Percentiles rank a stretch among this genome's conserved stretches.
Conservation (phyloP, 1,140 invertebrate genomes). For the Orius insidiosus region DNA sequence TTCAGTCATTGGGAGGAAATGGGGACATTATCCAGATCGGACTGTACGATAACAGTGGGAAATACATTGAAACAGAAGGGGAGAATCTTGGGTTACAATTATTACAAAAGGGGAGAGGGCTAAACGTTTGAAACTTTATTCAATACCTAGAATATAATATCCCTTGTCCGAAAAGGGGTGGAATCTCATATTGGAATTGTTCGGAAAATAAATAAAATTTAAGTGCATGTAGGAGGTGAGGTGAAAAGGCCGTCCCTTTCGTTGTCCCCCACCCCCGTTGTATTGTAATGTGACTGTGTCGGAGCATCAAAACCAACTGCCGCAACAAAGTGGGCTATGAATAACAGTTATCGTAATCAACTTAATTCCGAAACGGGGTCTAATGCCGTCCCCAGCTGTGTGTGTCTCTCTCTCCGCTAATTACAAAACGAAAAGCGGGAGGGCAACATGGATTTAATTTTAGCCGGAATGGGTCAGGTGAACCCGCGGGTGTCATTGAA, state of each 20-base stretch:
- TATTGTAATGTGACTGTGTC: background rate
- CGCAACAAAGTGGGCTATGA: constrained; percentile 2
- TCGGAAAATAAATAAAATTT: constrained; percentile 7
- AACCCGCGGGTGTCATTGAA: background rate
- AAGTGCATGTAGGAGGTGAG: background rate
- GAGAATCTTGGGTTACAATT: too few species aligned
- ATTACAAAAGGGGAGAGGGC: background rate
- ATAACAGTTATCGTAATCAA: constrained; percentile 11
- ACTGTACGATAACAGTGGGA: too few species aligned
- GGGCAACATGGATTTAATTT: constrained; percentile 7
- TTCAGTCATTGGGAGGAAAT: too few species aligned
- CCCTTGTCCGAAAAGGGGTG: background rate
- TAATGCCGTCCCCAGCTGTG: constrained; percentile 3
- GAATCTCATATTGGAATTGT: background rate
- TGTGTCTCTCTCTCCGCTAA: background rate
- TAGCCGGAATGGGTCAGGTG: constrained; percentile 2
- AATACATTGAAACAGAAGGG: too few species aligned
- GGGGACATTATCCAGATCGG: too few species aligned
- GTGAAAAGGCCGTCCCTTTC: background rate
- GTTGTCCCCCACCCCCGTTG: background rate
- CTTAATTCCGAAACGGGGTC: constrained; percentile 3
- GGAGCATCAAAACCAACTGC: constrained; percentile 3
- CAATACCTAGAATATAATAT: background rate
- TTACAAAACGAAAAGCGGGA: constrained; percentile 5
- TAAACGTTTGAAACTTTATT: background rate